phyloP scores from a whole-genome alignment of 2,113 vertebrate species.

The Athene noctua region DNA sequence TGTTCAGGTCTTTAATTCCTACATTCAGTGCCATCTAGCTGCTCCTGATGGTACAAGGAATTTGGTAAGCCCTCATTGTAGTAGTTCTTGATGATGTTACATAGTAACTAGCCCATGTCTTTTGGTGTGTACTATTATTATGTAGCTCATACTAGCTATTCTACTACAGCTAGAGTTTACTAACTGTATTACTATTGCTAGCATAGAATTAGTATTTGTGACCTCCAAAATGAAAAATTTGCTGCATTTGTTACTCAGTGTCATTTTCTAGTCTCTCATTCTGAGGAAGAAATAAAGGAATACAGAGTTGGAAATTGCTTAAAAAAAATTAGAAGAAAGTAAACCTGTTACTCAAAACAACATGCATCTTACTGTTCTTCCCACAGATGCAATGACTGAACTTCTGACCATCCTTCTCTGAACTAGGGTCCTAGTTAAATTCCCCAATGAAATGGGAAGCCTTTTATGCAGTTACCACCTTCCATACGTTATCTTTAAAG shows the following conservation, averaged over 20 bases:
- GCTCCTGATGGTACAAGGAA: constrained; percentile 98
- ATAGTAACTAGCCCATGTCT: background rate
- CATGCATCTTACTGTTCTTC: background rate
- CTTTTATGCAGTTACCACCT: background rate
- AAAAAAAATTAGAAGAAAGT: background rate
- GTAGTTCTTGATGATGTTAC: background rate
- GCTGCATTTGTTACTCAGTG: background rate
- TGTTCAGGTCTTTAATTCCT: constrained; percentile 97
- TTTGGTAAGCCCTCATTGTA: constrained; percentile 81
- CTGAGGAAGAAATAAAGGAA: background rate
- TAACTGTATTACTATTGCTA: background rate
- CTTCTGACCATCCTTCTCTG: background rate
- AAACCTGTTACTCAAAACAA: background rate
- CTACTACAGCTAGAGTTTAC: too few relatives aligned
- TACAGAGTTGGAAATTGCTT: background rate
- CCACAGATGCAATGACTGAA: background rate
- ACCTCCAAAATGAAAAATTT: background rate
- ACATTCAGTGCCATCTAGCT: constrained; percentile 97
- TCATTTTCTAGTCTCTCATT: background rate
- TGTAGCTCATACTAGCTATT: background rate
- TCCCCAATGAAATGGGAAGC: background rate
- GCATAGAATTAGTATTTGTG: background rate
- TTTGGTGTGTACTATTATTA: background rate
- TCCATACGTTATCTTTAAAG: background rate
- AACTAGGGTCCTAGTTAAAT: background rate